These are phyloP conservation scores for Epizoanthus illoricatus DNA, from an alignment of 92 coral and sea anemone species.

Conservation along the genomic window DNA sequence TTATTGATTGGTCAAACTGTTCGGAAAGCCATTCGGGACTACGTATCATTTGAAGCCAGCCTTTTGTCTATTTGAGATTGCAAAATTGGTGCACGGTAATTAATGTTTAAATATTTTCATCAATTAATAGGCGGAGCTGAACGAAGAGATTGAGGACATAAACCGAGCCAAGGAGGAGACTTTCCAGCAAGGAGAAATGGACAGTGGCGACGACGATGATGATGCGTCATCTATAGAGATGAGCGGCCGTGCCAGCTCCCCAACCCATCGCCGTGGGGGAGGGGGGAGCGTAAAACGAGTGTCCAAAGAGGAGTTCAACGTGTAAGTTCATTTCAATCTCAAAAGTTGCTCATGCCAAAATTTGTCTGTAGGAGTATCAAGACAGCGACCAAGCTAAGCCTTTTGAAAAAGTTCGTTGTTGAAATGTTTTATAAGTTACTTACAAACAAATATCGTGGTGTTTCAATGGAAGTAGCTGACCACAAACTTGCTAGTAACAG, in stretches of 20 bases:
- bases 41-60: no score
- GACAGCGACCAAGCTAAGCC: no score
- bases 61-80: background rate
- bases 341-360: no score
- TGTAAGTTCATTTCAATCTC: conserved; percentile 63
- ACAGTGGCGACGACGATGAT: conserved; percentile 88
- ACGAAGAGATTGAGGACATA: conserved; percentile 97
- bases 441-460: no score
- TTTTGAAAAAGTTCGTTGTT: no score
- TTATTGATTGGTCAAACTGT: no score
- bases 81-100: background rate
- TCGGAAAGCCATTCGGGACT: no score
- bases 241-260: conserved; percentile 86
- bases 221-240: conserved; percentile 68
- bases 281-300: conserved; percentile 68
- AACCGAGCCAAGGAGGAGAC: conserved; percentile 85
- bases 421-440: no score
- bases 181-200: conserved; percentile 82
- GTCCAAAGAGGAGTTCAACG: conserved; percentile 91
- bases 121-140: conserved; percentile 89
- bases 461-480: no score
- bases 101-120: background rate
- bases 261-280: conserved; percentile 67
- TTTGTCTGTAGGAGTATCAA: background rate
- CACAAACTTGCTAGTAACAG: no score